Evolutionary conservation across 2,888 invertebrate genomes (phyloP).

Genomic region (Cylloceria caligata): DNA sequence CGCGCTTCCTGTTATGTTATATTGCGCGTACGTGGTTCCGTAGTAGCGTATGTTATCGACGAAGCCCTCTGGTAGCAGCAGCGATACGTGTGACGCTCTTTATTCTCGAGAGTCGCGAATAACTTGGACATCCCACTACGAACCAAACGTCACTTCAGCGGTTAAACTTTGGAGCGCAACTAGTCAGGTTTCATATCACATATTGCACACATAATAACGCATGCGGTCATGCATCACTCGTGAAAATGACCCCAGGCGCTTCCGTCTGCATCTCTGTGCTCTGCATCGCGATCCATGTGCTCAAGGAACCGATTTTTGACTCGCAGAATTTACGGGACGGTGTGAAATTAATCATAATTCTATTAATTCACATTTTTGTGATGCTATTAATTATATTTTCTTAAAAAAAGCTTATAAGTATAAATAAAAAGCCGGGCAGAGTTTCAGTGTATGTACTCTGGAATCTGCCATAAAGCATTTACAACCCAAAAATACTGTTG

Average conservation of each 20-base stretch:
- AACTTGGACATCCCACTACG: slow-evolving; percentile 48
- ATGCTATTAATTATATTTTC: neutral
- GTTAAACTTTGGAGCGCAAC: slow-evolving; percentile 14
- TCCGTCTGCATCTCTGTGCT: slow-evolving; percentile 81
- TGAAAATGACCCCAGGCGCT: slow-evolving; percentile 76
- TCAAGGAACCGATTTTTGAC: slow-evolving; percentile 68
- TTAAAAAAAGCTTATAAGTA: too few species aligned
- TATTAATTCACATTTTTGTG: neutral
- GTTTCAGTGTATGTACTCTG: neutral
- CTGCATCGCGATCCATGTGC: slow-evolving; percentile 78
- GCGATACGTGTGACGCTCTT: slow-evolving; percentile 52
- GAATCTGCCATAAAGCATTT: too few species aligned
- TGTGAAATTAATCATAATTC: slow-evolving; percentile 35
- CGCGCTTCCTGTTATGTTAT: slow-evolving; percentile 79
- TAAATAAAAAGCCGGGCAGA: too few species aligned
- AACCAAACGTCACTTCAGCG: slow-evolving; percentile 33
- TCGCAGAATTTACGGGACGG: slow-evolving; percentile 59
- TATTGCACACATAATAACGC: slow-evolving; percentile 27
- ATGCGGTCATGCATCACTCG: slow-evolving; percentile 33
- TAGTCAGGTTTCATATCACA: slow-evolving; percentile 45
- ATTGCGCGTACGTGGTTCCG: slow-evolving; percentile 39
- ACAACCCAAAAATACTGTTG: too few species aligned
- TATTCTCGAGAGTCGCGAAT: slow-evolving; percentile 52
- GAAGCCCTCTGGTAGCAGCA: neutral
- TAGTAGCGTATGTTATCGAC: slow-evolving; percentile 6